phyloP scores from a whole-genome alignment of 2,113 vertebrate genomes.

The Panthera uncia region DNA sequence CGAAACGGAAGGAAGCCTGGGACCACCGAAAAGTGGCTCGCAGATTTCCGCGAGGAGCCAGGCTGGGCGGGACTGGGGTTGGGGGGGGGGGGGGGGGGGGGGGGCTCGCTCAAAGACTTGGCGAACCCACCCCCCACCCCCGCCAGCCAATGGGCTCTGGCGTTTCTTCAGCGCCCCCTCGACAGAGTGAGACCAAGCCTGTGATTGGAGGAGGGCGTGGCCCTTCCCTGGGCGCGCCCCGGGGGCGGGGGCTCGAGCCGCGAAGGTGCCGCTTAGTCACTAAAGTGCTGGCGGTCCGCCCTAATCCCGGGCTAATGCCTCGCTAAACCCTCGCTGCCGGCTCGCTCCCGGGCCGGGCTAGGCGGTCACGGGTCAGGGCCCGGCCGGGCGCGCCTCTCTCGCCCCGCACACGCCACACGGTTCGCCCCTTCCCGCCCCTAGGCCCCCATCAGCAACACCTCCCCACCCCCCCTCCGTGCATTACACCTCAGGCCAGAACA shows the following conservation, averaged over 20 bases:
- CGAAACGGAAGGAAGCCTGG: background rate
- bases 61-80: background rate
- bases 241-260: background rate
- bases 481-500: background rate
- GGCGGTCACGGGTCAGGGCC: background rate
- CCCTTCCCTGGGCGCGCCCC: fast-evolving
- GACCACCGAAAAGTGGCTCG: too few species aligned
- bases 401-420: fast-evolving
- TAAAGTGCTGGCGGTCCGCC: fast-evolving
- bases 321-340: background rate
- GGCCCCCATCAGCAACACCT: too few species aligned
- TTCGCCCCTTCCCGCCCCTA: background rate
- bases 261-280: background rate
- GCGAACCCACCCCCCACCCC: background rate
- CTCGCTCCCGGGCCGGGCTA: background rate
- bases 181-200: background rate
- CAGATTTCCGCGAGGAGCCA: fast-evolving
- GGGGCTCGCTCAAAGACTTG: background rate
- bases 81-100: too few species aligned
- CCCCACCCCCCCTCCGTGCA: fast-evolving
- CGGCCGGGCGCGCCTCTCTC: background rate
- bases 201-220: background rate
- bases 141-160: background rate
- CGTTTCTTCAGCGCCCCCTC: background rate
- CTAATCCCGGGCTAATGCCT: background rate